Evolutionary conservation across 2,113 vertebrate species (phyloP).

Genomic region (Fregata magnificens): DNA sequence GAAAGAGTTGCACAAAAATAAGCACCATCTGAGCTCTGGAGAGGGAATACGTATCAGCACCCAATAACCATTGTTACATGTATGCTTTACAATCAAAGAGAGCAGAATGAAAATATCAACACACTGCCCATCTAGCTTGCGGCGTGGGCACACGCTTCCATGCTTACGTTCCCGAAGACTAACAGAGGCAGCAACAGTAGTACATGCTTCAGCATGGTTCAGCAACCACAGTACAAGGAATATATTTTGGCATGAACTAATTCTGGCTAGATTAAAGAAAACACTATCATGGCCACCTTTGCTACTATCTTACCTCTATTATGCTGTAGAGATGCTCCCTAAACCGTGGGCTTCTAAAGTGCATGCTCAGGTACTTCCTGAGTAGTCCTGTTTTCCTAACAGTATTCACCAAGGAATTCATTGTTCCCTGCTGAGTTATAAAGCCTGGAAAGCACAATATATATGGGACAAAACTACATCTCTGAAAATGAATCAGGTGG

Average conservation of each 20-base stretch:
- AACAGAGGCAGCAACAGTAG: neutral
- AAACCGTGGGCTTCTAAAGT: neutral
- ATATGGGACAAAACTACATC: neutral
- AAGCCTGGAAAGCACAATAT: neutral
- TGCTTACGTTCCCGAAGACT: fast-evolving
- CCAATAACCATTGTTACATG: fast-evolving
- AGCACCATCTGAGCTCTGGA: neutral
- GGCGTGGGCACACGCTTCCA: fast-evolving
- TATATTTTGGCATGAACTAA: neutral
- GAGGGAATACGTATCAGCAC: neutral
- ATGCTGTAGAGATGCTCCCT: neutral
- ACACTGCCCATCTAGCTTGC: neutral
- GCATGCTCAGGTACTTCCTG: fast-evolving
- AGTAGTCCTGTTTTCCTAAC: neutral
- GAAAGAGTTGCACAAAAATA: neutral
- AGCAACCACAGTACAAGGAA: neutral
- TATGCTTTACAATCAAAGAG: neutral
- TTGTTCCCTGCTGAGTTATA: neutral
- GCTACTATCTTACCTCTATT: neutral
- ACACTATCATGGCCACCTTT: neutral
- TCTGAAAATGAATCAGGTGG: neutral
- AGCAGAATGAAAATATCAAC: neutral
- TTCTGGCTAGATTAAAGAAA: neutral
- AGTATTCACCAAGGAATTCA: neutral
- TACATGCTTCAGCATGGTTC: neutral